Evolutionary conservation across 2,888 invertebrate genomes (phyloP), one percentile per base, ranked within the genome.

Genomic region (Drosophila vallismaia): DNA sequence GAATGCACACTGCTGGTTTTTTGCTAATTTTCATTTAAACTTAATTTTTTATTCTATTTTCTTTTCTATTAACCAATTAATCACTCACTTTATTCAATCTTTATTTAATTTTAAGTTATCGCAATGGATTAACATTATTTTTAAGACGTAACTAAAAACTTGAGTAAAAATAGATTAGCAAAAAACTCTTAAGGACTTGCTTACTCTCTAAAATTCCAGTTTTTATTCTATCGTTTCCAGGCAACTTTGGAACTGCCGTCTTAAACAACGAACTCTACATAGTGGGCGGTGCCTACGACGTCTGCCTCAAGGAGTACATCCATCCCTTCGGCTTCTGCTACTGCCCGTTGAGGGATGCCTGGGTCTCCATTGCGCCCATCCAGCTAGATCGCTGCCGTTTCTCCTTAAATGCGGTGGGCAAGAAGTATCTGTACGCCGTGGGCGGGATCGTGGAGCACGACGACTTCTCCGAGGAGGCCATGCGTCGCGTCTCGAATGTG

Each of bases 261-360:
- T 91, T 94, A 8, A 93, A 94, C 70, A 95, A 95, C 85, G 93
- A 94, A 79, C 91, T 95, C 10, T 95, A 94, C 82, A 93, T 95
- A 3, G 93, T 95, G 10, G 95, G 95, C 10, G 95, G 95, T 0
- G 95, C 95, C 76, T 95, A 95, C 83, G 95, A 95, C 89, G 94
- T 94, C 51, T 93, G 93, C 31, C 89, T 95, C 54, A 90, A 90
- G 56, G 95, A 95, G 90, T 94, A 94, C 77, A 94, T 95, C 56
- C 95, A 95, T 91, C 94, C 95, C 0, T 95, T 95, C 88, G 95
- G 95, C 0, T 95, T 95, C 88, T 93, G 94, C 4, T 94, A 94
- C 78, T 93, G 93, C 76, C 94, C 95, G 0, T 90, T 93, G 28
- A 92, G 92, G 28, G 93, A 94, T 80, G 93, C 93, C 71, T 95